These are phyloP conservation scores for Gulo gulo DNA, from an alignment of 2,113 vertebrate species.

Conservation along the genomic window DNA sequence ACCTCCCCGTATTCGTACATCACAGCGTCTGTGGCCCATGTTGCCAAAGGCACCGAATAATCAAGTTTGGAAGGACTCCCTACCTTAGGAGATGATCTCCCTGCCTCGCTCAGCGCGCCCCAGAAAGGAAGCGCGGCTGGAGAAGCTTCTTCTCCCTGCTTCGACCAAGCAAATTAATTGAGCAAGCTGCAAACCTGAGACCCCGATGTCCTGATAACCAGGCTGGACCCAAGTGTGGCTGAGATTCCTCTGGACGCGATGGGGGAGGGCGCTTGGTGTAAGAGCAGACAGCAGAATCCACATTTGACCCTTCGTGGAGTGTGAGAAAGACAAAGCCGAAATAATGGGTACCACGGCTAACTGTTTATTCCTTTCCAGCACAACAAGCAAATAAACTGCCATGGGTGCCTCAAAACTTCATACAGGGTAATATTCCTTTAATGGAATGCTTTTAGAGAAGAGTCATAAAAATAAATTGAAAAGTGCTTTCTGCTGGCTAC, in stretches of 20 bases:
- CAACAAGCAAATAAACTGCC: slow-evolving; percentile 82
- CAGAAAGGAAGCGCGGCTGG: not conserved
- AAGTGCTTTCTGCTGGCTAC: slow-evolving; percentile 81
- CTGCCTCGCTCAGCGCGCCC: not conserved
- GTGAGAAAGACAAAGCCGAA: not conserved
- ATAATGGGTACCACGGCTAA: slow-evolving; percentile 53
- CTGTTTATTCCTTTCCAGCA: slow-evolving; percentile 75
- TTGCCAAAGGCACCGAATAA: not conserved
- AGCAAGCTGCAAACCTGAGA: not conserved
- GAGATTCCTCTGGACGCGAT: not conserved
- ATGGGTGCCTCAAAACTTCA: slow-evolving; percentile 76
- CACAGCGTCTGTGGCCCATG: not conserved
- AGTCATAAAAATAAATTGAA: slow-evolving; percentile 87
- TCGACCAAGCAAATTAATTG: fast-evolving
- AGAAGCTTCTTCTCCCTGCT: not conserved
- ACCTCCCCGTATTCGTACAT: too few relatives aligned
- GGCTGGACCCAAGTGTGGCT: not conserved
- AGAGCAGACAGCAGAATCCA: not conserved
- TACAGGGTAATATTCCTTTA: slow-evolving; percentile 81
- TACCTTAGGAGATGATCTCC: not conserved
- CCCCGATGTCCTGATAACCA: not conserved
- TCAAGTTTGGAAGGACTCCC: not conserved
- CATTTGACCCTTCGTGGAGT: slow-evolving; percentile 42
- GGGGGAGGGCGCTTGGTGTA: fast-evolving
- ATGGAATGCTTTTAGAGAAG: slow-evolving; percentile 87